phyloP scores from a whole-genome alignment of 2,797 vertebrate genomes.

The Lacerta agilis region DNA sequence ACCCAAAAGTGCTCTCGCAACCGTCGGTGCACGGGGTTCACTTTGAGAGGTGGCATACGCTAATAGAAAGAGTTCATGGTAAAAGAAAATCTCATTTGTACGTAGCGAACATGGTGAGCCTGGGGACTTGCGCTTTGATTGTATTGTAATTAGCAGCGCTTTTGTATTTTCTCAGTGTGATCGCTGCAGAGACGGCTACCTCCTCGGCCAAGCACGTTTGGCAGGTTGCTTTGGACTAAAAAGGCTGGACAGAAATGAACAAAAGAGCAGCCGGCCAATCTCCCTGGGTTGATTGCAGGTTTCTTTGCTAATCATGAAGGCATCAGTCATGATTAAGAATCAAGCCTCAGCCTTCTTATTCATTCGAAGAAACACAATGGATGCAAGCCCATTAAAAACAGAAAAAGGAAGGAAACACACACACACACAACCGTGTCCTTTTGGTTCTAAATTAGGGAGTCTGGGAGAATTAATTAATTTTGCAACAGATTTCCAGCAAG shows the following conservation, averaged over 20 bases:
- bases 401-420: not conserved
- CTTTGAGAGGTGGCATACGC: slow-evolving; percentile 60
- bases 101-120: slow-evolving; percentile 34
- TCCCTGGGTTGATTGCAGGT: slow-evolving; percentile 50
- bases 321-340: slow-evolving; percentile 61
- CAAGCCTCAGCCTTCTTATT: slow-evolving; percentile 32
- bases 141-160: slow-evolving; percentile 59
- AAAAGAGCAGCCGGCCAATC: not conserved
- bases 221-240: slow-evolving; percentile 56
- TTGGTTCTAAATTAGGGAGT: not conserved
- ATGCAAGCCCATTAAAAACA: slow-evolving; percentile 27
- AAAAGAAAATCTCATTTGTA: slow-evolving; percentile 67
- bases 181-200: slow-evolving; percentile 52
- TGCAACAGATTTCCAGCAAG: not conserved
- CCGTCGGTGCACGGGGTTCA: slow-evolving; percentile 47
- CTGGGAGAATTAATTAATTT: slow-evolving; percentile 25
- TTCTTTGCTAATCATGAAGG: slow-evolving; percentile 53
- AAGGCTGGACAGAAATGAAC: slow-evolving; percentile 54
- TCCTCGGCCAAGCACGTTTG: slow-evolving; percentile 26
- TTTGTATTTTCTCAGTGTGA: slow-evolving; percentile 55
- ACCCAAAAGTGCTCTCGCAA: slow-evolving; percentile 56
- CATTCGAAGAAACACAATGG: slow-evolving; percentile 26
- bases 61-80: slow-evolving; percentile 57
- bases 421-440: not conserved
- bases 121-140: slow-evolving; percentile 61